Base-by-base conservation (phyloP, 2,888 invertebrate genomes). In the Lamellibrachia satsuma region DNA sequence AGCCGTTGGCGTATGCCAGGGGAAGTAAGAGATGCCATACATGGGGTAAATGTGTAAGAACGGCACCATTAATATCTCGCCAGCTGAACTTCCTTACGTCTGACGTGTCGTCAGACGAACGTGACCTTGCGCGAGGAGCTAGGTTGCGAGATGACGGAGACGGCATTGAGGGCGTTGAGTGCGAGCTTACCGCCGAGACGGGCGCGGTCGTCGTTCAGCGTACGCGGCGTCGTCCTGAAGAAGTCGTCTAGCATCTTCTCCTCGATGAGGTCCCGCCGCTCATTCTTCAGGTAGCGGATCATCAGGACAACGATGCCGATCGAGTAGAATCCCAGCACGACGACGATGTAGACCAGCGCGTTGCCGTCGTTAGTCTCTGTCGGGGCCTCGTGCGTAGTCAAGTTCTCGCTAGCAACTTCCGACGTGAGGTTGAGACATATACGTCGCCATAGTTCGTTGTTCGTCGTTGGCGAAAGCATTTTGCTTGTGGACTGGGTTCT, bases 311-410 rank as follows among this genome's bases (percentile, higher is more conserved):
- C 55, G 52, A 92, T 52, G n/a, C 92, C 92, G 39, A 92, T 52
- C 9, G 92, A 92, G 55, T 92, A 92, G 55, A 92, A 92, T 2
- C 92, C 92, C 52, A 92, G 92, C 8, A 92, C 92, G 2, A 92
- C 92, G 90, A 92, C 55, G 92, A 92, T 92, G 55, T 92, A 92
- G 52, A 90, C n/a, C 15, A 92, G 90, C 3, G 92, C 92, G 90
- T 92, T 90, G 22, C 52, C 90, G 22, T 92, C 52, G n/a, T 27
- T 39, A n/a, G n/a, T n/a, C 11, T 11, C 3, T n/a, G 75, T 39
- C 27, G 27, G 27, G 15, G 90, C 27, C 60, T 60, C n/a, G 39
- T 8, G 27, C 91, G 55, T 57, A 60, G 57, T 52, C 92, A 57
- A n/a, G 75, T 75, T 75, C 4, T 3, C 75, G 22, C 75, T 22